Evolutionary conservation across 2,113 vertebrate species (phyloP).

Genomic region (Protomyctophum bolini): DNA sequence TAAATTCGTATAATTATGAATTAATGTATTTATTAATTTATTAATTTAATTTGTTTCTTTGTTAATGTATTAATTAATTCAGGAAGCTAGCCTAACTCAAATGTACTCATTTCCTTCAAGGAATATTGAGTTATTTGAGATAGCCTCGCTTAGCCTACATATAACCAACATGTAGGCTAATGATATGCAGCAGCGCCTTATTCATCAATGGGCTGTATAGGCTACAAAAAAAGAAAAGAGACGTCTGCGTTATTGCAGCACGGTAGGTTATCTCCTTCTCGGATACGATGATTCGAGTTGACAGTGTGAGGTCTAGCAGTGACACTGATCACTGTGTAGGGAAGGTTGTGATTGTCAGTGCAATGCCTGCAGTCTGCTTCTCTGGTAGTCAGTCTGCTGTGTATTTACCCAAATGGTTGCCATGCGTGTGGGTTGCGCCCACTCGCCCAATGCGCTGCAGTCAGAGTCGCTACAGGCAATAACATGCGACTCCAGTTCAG

Average conservation of each 20-base stretch:
- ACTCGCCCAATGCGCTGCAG: background rate
- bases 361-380: slow-evolving; percentile 30
- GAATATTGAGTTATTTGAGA: no score
- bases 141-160: background rate
- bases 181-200: slow-evolving; percentile 23
- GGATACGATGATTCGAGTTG: slow-evolving; percentile 70
- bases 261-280: slow-evolving; percentile 25
- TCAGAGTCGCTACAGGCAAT: slow-evolving; percentile 64
- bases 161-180: background rate
- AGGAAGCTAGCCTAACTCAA: no score
- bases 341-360: slow-evolving; percentile 72
- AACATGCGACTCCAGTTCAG: slow-evolving; percentile 41
- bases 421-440: slow-evolving; percentile 54
- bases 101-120: no score
- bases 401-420: slow-evolving; percentile 52
- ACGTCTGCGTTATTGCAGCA: slow-evolving; percentile 52
- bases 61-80: no score
- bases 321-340: slow-evolving; percentile 68
- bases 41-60: no score
- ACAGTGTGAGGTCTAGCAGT: slow-evolving; percentile 66
- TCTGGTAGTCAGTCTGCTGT: slow-evolving; percentile 19
- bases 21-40: no score
- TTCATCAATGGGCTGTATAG: slow-evolving; percentile 25
- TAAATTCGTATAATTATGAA: no score
- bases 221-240: slow-evolving; percentile 24